These are phyloP conservation scores for Canis aureus DNA, from an alignment of 2,113 vertebrate genomes.

Conservation along the genomic window DNA sequence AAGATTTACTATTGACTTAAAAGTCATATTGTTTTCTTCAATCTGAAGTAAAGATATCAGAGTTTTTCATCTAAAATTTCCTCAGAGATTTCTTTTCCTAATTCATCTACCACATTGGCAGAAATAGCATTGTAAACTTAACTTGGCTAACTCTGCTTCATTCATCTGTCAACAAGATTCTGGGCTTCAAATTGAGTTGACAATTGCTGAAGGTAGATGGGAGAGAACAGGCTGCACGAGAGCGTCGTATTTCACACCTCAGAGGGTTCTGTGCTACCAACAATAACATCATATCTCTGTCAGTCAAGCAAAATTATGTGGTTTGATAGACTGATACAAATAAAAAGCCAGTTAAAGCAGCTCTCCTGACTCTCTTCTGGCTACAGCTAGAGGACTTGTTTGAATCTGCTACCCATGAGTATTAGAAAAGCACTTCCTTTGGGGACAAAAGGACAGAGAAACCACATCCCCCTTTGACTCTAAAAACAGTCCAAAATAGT, in stretches of 20 bases:
- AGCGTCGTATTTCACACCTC: slow-evolving; percentile 52
- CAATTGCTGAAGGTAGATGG: slow-evolving; percentile 58
- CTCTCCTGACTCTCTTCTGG: slow-evolving; percentile 62
- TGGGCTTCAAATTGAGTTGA: slow-evolving; percentile 60
- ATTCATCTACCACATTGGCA: slow-evolving; percentile 73
- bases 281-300: slow-evolving; percentile 69
- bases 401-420: slow-evolving; percentile 46
- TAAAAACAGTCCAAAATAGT: slow-evolving; percentile 5
- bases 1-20: slow-evolving; percentile 25
- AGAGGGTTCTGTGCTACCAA: slow-evolving; percentile 62
- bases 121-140: slow-evolving; percentile 33
- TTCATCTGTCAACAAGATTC: slow-evolving; percentile 74
- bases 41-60: slow-evolving; percentile 48
- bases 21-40: not conserved
- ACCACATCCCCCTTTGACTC: not conserved
- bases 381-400: not conserved
- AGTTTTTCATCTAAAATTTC: slow-evolving; percentile 57
- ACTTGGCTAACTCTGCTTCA: slow-evolving; percentile 58
- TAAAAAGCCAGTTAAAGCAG: slow-evolving; percentile 42
- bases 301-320: slow-evolving; percentile 60
- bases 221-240: not conserved
- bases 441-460: not conserved
- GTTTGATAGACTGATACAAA: slow-evolving; percentile 38
- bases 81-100: slow-evolving; percentile 58
- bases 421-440: slow-evolving; percentile 4